phyloP scores from a whole-genome alignment of 2,797 vertebrate species.

The Darevskia nairensis region DNA sequence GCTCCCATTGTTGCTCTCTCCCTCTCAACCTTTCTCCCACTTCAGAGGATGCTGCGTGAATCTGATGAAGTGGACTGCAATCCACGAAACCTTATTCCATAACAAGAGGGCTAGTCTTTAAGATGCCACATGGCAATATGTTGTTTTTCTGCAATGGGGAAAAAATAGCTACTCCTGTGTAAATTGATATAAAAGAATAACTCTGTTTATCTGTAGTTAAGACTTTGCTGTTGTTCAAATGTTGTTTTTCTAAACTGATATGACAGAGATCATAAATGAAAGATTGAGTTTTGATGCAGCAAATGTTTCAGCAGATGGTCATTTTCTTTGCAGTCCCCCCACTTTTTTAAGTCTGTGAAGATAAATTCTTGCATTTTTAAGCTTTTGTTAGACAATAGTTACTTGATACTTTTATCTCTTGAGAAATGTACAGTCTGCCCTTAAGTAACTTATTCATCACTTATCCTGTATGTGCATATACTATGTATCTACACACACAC shows the following conservation, averaged over 20 bases:
- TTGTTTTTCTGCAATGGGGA: too few relatives aligned
- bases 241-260: slow-evolving; percentile 21
- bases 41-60: too few relatives aligned
- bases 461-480: not conserved
- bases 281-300: slow-evolving; percentile 19
- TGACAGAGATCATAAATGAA: slow-evolving; percentile 9
- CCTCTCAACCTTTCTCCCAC: too few relatives aligned
- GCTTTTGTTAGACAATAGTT: slow-evolving; percentile 1
- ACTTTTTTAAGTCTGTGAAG: not conserved
- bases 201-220: not conserved
- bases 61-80: too few relatives aligned
- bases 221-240: not conserved
- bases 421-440: not conserved
- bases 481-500: not conserved
- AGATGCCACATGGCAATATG: too few relatives aligned
- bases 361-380: not conserved
- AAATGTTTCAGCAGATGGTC: slow-evolving; percentile 38
- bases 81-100: too few relatives aligned
- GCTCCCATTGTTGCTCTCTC: too few relatives aligned
- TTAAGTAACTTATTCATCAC: not conserved
- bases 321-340: slow-evolving; percentile 5
- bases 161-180: too few relatives aligned
- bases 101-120: too few relatives aligned
- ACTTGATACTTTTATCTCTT: not conserved
- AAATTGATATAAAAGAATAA: slow-evolving; percentile 1